A percentile compares a stretch with the other conserved stretches of the same genome.
Evolutionary conservation across 2,888 invertebrate species (phyloP).

Genomic region (Parascotia fuliginaria): DNA sequence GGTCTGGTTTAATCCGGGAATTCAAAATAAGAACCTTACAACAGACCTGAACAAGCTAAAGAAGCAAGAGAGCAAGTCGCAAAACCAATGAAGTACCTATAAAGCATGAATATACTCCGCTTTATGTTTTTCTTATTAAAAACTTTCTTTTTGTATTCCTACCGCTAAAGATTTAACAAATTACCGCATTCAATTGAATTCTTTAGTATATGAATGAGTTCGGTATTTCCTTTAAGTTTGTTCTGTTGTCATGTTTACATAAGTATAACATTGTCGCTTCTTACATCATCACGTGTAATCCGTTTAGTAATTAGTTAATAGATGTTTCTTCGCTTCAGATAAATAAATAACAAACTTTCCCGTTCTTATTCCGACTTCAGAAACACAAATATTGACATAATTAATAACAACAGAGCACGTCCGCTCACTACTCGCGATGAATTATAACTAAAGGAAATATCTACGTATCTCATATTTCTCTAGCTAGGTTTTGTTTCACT

Average conservation of each 20-base stretch:
- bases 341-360: conserved; percentile 68
- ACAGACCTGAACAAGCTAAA: no score
- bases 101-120: no score
- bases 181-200: no score
- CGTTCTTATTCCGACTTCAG: conserved; percentile 65
- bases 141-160: no score
- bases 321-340: conserved; percentile 56
- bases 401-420: conserved; percentile 73
- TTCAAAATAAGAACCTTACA: no score
- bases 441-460: conserved; percentile 59
- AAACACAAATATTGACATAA: conserved; percentile 76
- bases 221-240: not conserved
- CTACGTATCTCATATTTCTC: conserved; percentile 35
- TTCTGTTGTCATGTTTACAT: not conserved
- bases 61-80: no score
- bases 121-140: no score
- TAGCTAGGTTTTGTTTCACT: conserved; percentile 19
- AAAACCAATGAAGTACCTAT: no score
- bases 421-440: conserved; percentile 60
- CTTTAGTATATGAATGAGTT: no score
- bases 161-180: no score
- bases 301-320: conserved; percentile 60
- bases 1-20: no score
- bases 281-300: conserved; percentile 39
- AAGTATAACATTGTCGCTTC: not conserved